Evolutionary conservation across 2,888 invertebrate species (phyloP).

Genomic region (Ophioninae sp.): DNA sequence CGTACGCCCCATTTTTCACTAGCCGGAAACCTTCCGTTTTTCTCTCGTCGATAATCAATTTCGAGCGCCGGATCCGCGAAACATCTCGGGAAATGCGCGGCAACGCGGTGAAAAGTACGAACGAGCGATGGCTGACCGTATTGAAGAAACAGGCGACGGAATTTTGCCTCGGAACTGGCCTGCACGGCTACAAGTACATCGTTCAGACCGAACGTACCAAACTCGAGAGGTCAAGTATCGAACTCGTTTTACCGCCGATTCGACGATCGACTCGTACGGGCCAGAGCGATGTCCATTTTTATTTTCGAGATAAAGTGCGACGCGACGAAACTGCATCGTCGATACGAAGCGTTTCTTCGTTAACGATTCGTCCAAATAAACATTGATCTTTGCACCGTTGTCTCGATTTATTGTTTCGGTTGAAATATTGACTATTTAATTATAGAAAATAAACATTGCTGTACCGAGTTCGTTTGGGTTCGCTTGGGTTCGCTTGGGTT

Average conservation of each 20-base stretch:
- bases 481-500: too few relatives aligned
- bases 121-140: slow-evolving; percentile 52
- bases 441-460: too few relatives aligned
- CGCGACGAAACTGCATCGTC: too few relatives aligned
- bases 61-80: slow-evolving; percentile 32
- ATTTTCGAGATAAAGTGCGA: too few relatives aligned
- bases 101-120: slow-evolving; percentile 42
- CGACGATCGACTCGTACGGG: too few relatives aligned
- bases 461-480: too few relatives aligned
- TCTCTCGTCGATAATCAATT: background rate
- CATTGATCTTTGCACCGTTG: too few relatives aligned
- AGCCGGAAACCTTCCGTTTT: background rate
- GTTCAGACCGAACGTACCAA: slow-evolving; percentile 83
- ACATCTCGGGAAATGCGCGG: slow-evolving; percentile 44
- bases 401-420: too few relatives aligned
- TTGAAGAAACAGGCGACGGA: slow-evolving; percentile 78
- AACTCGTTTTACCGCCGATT: background rate
- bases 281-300: too few relatives aligned
- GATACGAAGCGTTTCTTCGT: too few relatives aligned
- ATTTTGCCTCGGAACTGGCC: slow-evolving; percentile 86
- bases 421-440: too few relatives aligned
- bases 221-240: slow-evolving; percentile 82
- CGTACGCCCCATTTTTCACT: background rate
- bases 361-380: too few relatives aligned
- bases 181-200: slow-evolving; percentile 88